Base-by-base conservation (phyloP, 2,113 vertebrate species). In the Martes martes region DNA sequence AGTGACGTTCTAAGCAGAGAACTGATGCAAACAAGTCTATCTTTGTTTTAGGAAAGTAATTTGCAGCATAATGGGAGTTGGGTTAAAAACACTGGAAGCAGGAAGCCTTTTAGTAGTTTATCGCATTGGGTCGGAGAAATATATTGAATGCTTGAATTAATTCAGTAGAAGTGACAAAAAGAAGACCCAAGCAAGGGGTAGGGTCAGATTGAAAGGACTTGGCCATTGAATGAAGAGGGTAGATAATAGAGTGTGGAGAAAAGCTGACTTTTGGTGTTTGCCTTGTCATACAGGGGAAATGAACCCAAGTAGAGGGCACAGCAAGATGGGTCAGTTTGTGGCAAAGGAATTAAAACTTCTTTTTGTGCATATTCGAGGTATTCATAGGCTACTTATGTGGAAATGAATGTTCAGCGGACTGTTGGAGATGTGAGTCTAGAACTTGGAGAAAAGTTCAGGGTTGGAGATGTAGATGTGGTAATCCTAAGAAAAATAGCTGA, bases 21-120 rank as follows among this genome's bases (percentile, higher is more conserved):
- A 82, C 65, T 61, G 79, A 89, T n/a, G 52, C 50, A 55, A 55
- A 36, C 50, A 91, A 94, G 91, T 89, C 89, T 57, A 90, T 71
- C 11, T 26, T 89, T 90, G 82, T 92, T 97, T 97, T 92, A 96
- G 76, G 94, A 88, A 81, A 69, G 74, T 96, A 90, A 84, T 98
- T 95, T 95, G 26, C 52, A 94, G 67, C 55, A 19, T 82, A 92
- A 73, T 57, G 19, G 93, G 84, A 90, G 19, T 33, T 88, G 83
- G 55, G 36, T 83, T 84, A 76, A 79, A 97, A 94, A 91, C 36
- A 6, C 42, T 76, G 18, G 39, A 93, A 83, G 57, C 50, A 93
- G 71, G 79, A 87, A 92, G 74, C 10, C 92, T 90, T 92, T 90
- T 80, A 87, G 94, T 59, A 83, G 52, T 96, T 96, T 93, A 83